phyloP scores from a whole-genome alignment of 2,888 invertebrate genomes.

The Tachystola acroxantha region DNA sequence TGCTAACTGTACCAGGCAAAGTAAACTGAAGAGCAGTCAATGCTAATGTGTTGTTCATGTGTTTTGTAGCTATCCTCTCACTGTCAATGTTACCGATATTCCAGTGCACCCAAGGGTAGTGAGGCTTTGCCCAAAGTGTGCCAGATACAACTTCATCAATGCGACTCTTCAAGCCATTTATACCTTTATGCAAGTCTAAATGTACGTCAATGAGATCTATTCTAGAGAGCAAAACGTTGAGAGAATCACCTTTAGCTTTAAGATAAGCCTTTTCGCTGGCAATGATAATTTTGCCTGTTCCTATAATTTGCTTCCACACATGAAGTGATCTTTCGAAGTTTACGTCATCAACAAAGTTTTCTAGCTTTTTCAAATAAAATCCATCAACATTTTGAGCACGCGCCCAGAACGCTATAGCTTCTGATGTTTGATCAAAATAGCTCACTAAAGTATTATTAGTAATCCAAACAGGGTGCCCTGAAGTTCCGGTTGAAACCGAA shows the following conservation, averaged over 20 bases:
- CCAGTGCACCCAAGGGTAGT: constrained; percentile 90
- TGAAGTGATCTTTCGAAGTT: constrained; percentile 78
- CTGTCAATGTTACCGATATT: constrained; percentile 82
- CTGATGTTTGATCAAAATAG: constrained; percentile 50
- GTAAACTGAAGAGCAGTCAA: constrained; percentile 86
- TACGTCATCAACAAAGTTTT: constrained; percentile 79
- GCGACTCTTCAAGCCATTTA: constrained; percentile 75
- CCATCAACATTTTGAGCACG: constrained; percentile 89
- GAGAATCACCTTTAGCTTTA: constrained; percentile 57
- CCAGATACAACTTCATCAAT: constrained; percentile 78
- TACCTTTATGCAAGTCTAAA: constrained; percentile 78
- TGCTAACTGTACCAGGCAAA: constrained; percentile 90
- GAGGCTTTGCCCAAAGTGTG: constrained; percentile 78
- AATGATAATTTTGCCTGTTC: constrained; percentile 81
- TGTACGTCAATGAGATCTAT: constrained; percentile 86
- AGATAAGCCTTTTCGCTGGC: constrained; percentile 79
- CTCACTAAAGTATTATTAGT: constrained; percentile 62
- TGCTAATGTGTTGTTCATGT: constrained; percentile 82
- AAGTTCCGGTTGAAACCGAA: constrained; percentile 28
- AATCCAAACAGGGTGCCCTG: constrained; percentile 43
- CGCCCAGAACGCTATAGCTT: constrained; percentile 57
- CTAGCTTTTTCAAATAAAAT: constrained; percentile 90
- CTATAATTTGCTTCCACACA: constrained; percentile 84
- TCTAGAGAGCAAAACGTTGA: constrained; percentile 79
- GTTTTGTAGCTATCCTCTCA: constrained; percentile 76